phyloP scores from a whole-genome alignment of 92 coral and sea anemone genomes.

The Virgularia gustaviana region DNA sequence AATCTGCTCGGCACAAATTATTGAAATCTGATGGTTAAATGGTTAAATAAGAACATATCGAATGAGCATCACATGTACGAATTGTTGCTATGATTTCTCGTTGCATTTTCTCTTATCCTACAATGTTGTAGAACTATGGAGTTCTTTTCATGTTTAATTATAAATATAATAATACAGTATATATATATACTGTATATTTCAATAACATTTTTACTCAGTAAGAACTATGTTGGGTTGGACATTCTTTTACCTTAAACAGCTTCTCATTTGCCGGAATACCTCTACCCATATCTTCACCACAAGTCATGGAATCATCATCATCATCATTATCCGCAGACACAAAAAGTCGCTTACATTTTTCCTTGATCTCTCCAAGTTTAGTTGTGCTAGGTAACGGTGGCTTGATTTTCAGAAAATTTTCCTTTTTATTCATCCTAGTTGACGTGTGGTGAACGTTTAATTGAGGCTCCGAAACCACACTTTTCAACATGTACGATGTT shows the following conservation, averaged over 20 bases:
- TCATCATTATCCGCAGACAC: background rate
- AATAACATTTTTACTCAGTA: too few relatives aligned
- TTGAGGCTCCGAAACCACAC: conserved; percentile 14
- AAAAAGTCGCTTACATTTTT: conserved; percentile 2
- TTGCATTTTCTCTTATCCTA: too few relatives aligned
- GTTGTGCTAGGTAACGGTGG: conserved; percentile 5
- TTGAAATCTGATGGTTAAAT: too few relatives aligned
- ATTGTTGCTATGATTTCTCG: too few relatives aligned
- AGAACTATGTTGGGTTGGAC: background rate
- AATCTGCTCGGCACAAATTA: too few relatives aligned
- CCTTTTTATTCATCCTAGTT: conserved; percentile 19
- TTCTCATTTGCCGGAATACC: background rate
- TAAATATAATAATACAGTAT: too few relatives aligned
- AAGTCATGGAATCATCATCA: background rate
- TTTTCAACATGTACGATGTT: background rate
- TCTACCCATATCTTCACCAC: background rate
- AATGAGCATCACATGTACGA: too few relatives aligned
- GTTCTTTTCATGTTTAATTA: too few relatives aligned
- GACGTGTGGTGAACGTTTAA: background rate
- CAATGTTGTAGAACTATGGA: too few relatives aligned
- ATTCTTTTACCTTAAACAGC: too few relatives aligned
- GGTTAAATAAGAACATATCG: too few relatives aligned
- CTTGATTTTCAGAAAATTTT: conserved; percentile 12
- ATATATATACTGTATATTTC: too few relatives aligned
- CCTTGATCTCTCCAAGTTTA: background rate